These are phyloP conservation scores for Latrodectus elegans DNA, from an alignment of 2,888 invertebrate species.

Conservation along the genomic window DNA sequence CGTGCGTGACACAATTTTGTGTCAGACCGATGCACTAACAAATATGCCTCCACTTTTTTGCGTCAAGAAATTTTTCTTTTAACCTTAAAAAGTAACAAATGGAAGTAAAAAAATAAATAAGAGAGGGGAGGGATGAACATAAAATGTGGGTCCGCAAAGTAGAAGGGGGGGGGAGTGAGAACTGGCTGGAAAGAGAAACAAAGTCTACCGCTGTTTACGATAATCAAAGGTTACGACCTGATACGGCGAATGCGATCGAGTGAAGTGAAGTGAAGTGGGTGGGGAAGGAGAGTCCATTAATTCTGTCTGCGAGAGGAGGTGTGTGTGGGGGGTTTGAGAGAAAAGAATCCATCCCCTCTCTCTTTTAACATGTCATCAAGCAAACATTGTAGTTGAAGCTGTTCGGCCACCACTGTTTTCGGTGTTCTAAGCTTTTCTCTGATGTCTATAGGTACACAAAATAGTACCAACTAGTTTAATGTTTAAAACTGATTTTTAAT, in stretches of 20 bases:
- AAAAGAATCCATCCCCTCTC: not conserved
- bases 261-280: slow-evolving; percentile 60
- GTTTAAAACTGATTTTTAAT: not conserved
- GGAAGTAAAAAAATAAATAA: too few species aligned
- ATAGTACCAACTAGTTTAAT: slow-evolving; percentile 9
- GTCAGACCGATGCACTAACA: not conserved
- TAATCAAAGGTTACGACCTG: slow-evolving; percentile 67
- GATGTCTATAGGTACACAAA: not conserved
- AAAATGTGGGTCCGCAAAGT: not conserved
- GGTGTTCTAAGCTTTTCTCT: slow-evolving; percentile 6
- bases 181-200: slow-evolving; percentile 1
- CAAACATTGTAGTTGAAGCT: slow-evolving; percentile 56
- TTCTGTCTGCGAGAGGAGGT: slow-evolving; percentile 33
- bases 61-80: not conserved
- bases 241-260: slow-evolving; percentile 19
- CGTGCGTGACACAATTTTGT: not conserved
- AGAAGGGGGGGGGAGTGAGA: not conserved
- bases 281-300: slow-evolving; percentile 57
- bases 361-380: slow-evolving; percentile 69
- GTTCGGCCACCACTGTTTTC: not conserved
- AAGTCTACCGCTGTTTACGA: slow-evolving; percentile 51
- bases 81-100: not conserved
- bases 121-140: not conserved
- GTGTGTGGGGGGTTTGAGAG: not conserved
- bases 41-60: not conserved